Conservation (phyloP, 1,140 invertebrate species). For the Adelges cooleyi region DNA sequence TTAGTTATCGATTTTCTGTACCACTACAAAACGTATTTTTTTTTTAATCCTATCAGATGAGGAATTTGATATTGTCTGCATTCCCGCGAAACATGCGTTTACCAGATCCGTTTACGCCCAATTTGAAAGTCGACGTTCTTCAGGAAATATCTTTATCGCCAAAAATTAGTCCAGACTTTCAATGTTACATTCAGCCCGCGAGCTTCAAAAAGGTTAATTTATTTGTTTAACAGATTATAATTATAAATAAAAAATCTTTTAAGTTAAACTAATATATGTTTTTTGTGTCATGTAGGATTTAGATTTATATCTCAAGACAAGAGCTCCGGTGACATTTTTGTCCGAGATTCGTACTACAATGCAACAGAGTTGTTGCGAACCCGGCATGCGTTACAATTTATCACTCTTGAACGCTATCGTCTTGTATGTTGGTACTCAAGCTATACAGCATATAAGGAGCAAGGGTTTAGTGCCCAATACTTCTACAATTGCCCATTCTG, state of each 20-base stretch:
- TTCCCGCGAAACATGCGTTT: constrained; percentile 95
- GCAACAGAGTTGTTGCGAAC: constrained; percentile 63
- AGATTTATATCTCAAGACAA: constrained; percentile 88
- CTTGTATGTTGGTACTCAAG: constrained; percentile 92
- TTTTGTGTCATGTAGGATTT: constrained; percentile 50
- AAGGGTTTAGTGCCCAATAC: constrained; percentile 87
- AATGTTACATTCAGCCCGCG: constrained; percentile 70
- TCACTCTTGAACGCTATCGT: constrained; percentile 93
- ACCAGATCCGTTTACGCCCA: constrained; percentile 95
- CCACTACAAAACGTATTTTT: no score
- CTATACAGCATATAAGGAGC: constrained; percentile 74
- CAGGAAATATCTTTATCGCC: constrained; percentile 55
- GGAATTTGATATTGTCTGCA: constrained; percentile 93
- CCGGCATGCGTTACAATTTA: constrained; percentile 88
- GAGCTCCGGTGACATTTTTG: constrained; percentile 90
- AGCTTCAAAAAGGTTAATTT: constrained; percentile 63
- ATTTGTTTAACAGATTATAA: no score
- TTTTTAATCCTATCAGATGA: constrained; percentile 47
- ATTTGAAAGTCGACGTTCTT: constrained; percentile 91
- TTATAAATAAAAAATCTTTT: no score
- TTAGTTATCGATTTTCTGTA: no score
- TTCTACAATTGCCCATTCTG: constrained; percentile 90
- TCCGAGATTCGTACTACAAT: constrained; percentile 81
- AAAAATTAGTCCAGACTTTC: constrained; percentile 79
- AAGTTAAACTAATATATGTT: not conserved